phyloP scores from a whole-genome alignment of 2,113 vertebrate genomes.

The Ardeotis arabs region DNA sequence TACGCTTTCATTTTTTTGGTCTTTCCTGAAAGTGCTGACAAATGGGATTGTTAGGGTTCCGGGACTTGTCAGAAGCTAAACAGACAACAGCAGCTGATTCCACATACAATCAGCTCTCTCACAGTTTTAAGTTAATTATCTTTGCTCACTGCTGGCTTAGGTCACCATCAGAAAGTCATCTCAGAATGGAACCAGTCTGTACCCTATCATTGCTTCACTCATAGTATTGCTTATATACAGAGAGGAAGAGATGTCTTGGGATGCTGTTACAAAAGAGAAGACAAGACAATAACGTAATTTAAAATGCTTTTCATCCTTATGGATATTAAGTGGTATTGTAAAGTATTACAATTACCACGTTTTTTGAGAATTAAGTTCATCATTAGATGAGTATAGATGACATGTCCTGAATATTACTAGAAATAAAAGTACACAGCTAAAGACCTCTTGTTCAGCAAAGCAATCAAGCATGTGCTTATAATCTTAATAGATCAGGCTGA shows the following conservation, averaged over 20 bases:
- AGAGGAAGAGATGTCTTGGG: not conserved
- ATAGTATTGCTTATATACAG: not conserved
- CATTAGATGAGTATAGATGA: not conserved
- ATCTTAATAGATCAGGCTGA: constrained; percentile 15
- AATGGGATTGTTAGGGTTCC: not conserved
- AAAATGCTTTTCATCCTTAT: not conserved
- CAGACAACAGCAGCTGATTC: not conserved
- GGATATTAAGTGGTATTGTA: not conserved
- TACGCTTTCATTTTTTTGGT: not conserved
- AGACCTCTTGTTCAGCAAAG: not conserved
- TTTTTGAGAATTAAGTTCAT: not conserved
- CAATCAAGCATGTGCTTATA: not conserved
- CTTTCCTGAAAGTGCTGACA: not conserved
- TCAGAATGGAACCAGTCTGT: not conserved
- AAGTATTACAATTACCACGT: not conserved
- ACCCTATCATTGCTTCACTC: not conserved
- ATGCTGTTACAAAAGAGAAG: not conserved
- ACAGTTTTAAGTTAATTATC: not conserved
- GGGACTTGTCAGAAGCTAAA: not conserved
- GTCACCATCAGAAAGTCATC: not conserved
- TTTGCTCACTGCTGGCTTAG: not conserved
- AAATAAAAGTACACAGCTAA: not conserved
- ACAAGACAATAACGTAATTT: not conserved
- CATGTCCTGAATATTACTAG: not conserved
- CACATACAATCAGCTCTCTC: not conserved